phyloP scores from a whole-genome alignment of 2,113 vertebrate species.

The Fulica atra region DNA sequence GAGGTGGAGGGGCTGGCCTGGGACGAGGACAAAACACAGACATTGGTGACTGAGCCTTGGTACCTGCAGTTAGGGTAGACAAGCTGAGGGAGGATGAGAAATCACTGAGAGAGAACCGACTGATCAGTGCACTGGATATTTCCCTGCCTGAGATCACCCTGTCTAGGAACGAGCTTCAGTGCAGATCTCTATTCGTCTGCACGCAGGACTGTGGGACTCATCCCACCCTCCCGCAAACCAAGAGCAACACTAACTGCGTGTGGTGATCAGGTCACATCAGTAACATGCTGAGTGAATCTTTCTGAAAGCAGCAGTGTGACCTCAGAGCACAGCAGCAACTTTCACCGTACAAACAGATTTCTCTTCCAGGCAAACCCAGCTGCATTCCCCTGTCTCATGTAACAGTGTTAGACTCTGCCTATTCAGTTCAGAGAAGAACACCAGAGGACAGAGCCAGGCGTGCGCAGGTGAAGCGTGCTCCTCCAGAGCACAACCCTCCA shows the following conservation, averaged over 20 bases:
- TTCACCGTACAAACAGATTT: neutral
- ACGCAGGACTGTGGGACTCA: neutral
- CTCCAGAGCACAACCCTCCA: neutral
- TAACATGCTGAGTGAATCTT: neutral
- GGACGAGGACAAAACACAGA: conserved; percentile 75
- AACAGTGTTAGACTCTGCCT: neutral
- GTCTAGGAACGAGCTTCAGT: neutral
- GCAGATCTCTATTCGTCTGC: neutral
- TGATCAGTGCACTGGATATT: neutral
- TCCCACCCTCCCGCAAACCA: neutral
- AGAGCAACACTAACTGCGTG: neutral
- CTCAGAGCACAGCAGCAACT: neutral
- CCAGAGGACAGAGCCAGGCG: neutral
- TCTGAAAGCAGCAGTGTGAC: neutral
- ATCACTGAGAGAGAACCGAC: neutral
- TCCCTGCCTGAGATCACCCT: neutral
- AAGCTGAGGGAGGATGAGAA: conserved; percentile 69
- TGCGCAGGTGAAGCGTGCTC: neutral
- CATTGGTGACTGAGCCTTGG: conserved; percentile 71
- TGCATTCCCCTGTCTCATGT: neutral
- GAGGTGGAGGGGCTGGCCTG: conserved; percentile 95
- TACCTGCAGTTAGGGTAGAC: conserved; percentile 61
- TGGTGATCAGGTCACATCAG: neutral
- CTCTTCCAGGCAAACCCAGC: neutral
- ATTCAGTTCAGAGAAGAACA: neutral